These are phyloP conservation scores for Lepidotrigona ventralis DNA, from an alignment of 1,140 invertebrate species.

Conservation along the genomic window DNA sequence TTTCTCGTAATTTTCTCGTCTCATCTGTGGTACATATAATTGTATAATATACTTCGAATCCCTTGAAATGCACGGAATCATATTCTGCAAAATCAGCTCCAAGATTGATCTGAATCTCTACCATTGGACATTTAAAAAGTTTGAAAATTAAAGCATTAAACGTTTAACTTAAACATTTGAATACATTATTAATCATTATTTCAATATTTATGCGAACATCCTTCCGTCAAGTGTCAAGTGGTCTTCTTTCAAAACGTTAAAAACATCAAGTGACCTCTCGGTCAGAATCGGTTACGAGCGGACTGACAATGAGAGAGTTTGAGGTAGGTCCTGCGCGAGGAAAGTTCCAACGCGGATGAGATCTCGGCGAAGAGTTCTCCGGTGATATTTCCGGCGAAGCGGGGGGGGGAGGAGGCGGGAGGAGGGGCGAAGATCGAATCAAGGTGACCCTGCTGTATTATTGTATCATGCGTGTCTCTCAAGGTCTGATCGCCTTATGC, in stretches of 20 bases:
- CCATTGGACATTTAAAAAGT: not conserved
- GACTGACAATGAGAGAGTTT: conserved; percentile 47
- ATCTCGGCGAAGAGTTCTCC: conserved; percentile 22
- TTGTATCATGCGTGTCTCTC: conserved; percentile 20
- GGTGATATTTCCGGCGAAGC: conserved; percentile 40
- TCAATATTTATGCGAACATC: not conserved
- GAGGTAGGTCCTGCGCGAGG: conserved; percentile 68
- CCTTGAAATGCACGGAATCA: no score
- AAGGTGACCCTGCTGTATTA: conserved; percentile 22
- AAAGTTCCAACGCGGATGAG: conserved; percentile 62
- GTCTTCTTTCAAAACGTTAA: no score
- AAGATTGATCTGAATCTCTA: no score
- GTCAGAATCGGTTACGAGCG: conserved; percentile 55
- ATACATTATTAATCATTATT: not conserved
- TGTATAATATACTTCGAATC: no score
- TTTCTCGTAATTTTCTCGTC: no score
- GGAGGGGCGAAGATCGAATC: conserved; percentile 39
- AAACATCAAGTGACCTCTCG: not conserved
- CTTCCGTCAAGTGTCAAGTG: not conserved
- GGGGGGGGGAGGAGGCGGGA: rapidly evolving
- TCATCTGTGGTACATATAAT: no score
- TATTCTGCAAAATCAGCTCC: no score
- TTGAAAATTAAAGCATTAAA: no score
- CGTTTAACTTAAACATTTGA: not conserved
- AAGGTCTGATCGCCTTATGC: conserved; percentile 35